Evolutionary conservation across 2,888 invertebrate species (phyloP).

Genomic region (Drosophila fungiperda): DNA sequence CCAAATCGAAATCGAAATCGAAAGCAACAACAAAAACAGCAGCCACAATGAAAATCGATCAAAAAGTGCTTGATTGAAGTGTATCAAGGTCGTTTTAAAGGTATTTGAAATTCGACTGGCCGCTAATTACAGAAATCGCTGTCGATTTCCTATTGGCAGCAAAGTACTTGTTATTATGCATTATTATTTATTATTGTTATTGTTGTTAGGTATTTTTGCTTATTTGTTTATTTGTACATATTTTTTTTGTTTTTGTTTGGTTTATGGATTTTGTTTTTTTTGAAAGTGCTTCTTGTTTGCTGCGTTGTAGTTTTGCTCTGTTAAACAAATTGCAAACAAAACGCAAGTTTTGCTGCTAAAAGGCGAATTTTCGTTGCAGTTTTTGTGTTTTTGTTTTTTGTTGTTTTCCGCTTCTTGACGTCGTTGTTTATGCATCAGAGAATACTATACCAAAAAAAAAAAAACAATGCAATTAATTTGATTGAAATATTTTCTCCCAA

Average conservation of each 20-base stretch:
- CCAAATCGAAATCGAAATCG: constrained; percentile 56
- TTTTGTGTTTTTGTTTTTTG: not conserved
- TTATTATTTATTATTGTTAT: constrained; percentile 37
- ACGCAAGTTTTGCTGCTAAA: constrained; percentile 80
- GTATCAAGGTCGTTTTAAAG: constrained; percentile 71
- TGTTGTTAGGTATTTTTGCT: constrained; percentile 33
- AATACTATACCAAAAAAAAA: constrained; percentile 5
- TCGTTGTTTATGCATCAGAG: constrained; percentile 66
- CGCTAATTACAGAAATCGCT: constrained; percentile 72
- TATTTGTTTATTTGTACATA: constrained; percentile 7
- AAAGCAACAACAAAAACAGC: constrained; percentile 34
- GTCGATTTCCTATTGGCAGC: constrained; percentile 49
- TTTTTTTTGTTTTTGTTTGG: constrained; percentile 7
- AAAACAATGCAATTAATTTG: constrained; percentile 10
- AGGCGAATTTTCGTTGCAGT: constrained; percentile 68
- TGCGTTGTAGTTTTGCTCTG: constrained; percentile 68
- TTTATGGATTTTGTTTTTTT: constrained; percentile 36
- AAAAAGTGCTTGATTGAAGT: constrained; percentile 76
- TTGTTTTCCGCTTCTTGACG: constrained; percentile 72
- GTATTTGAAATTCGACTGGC: constrained; percentile 58
- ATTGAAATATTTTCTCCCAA: constrained; percentile 49
- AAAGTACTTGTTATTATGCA: constrained; percentile 61
- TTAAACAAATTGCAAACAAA: constrained; percentile 81
- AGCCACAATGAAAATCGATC: constrained; percentile 71
- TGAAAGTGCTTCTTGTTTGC: constrained; percentile 59